Conservation (phyloP, 30 jellyfish, hydroid and myxozoan species). For the Chrysaora quinquecirrha region DNA sequence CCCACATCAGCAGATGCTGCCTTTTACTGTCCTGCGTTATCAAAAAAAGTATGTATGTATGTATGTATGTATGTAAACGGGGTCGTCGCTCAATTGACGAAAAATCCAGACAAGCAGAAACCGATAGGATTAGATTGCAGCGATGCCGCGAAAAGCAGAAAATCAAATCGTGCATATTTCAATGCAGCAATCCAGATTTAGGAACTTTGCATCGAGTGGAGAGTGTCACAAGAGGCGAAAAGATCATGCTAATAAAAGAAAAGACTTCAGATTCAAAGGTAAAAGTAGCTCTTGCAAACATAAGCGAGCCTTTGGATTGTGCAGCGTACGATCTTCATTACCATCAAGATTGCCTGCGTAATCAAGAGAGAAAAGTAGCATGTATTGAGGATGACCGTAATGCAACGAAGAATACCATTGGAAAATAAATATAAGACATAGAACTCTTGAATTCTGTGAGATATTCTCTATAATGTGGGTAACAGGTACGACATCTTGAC, state of each 20-base stretch:
- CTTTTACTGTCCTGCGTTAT: too few species aligned
- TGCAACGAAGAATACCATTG: neutral
- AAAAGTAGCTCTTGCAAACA: constrained; percentile 25
- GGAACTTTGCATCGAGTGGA: neutral
- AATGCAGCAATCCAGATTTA: neutral
- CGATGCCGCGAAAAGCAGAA: neutral
- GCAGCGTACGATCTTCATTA: constrained; percentile 17
- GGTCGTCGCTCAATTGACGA: neutral
- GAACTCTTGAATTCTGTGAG: constrained; percentile 25
- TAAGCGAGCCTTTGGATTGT: constrained; percentile 20
- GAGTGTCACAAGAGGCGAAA: neutral
- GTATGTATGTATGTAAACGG: too few species aligned
- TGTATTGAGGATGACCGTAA: neutral
- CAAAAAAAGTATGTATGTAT: too few species aligned
- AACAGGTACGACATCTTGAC: constrained; percentile 9
- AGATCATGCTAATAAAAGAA: neutral
- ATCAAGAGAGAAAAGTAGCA: constrained; percentile 22
- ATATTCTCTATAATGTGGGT: constrained; percentile 27
- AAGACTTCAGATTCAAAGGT: constrained; percentile 6
- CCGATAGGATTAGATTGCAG: neutral
- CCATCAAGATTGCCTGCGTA: constrained; percentile 24
- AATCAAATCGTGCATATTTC: neutral
- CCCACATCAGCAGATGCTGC: too few species aligned
- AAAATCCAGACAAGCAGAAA: neutral
- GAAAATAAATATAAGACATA: constrained; percentile 22